Evolutionary conservation across 2,888 invertebrate genomes (phyloP), one percentile per base, ranked within the genome.

Genomic region (Microchrysa polita): DNA sequence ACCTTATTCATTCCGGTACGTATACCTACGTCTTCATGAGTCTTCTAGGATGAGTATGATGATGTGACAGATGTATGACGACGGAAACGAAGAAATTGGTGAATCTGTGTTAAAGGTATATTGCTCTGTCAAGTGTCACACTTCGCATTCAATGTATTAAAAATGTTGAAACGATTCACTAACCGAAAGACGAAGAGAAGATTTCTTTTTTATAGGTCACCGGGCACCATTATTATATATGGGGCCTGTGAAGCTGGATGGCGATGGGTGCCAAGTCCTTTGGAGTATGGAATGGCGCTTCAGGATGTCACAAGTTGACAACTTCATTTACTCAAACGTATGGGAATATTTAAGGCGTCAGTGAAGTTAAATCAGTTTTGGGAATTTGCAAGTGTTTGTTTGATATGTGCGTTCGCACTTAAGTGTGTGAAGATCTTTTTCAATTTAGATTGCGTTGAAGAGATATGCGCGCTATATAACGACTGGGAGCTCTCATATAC

Each of bases 321-420:
- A 42, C 69, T 69, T 69, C 69, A 57, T 55, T 57, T 69, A 40
- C 34, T 27, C 12, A 34, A 55, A 69, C 14, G 69, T 14, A 52
- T 57, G n/a, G n/a, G n/a, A n/a, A n/a, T n/a, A 40, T 69, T 69
- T 69, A 57, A 69, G 42, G 9, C 57, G 55, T 55, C 69, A 57
- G 14, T 34, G 40, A 14, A 16, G 10, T 34, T 34, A 22, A 40
- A 69, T 55, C 40, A 40, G 12, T 69, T 55, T 34, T 20, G 12
- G 57, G 18, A 69, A 69, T 69, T 20, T 7, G 9, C 34, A 20
- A 44, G n/a, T 14, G n/a, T 55, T n/a, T 34, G 27, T 34, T 34
- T 34, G 27, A 34, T 34, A 7, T 27, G 16, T 16, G 42, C 42
- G 16, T 42, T 16, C 42, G 42, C 61, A 63, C 12, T 42, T 22